Evolutionary conservation across 1,140 invertebrate genomes (phyloP).

Genomic region (Cotesia glomerata): DNA sequence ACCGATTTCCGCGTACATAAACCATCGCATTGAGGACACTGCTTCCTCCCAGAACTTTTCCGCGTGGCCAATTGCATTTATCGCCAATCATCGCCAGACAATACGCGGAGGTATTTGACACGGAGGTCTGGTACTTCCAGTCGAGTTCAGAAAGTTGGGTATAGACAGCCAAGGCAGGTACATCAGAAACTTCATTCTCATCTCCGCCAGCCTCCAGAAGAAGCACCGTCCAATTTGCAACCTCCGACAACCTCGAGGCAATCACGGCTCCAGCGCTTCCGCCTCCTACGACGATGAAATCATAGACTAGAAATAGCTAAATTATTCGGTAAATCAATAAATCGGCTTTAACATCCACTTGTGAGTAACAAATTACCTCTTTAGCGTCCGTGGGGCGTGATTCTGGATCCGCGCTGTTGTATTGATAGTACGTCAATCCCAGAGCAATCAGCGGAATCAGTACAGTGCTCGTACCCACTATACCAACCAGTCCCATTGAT

Average conservation of each 20-base stretch:
- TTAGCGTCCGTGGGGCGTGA: constrained; percentile 73
- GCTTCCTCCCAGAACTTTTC: constrained; percentile 90
- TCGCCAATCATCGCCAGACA: constrained; percentile 84
- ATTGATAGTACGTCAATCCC: constrained; percentile 80
- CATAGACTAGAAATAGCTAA: constrained; percentile 77
- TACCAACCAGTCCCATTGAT: constrained; percentile 49
- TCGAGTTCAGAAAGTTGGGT: constrained; percentile 82
- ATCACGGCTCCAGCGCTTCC: constrained; percentile 92
- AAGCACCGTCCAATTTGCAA: constrained; percentile 79
- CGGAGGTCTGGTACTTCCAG: constrained; percentile 91
- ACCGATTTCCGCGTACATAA: constrained; percentile 89
- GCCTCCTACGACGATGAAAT: constrained; percentile 87
- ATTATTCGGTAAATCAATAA: constrained; percentile 32
- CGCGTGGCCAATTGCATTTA: constrained; percentile 86
- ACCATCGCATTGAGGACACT: constrained; percentile 96
- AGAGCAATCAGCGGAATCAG: constrained; percentile 79
- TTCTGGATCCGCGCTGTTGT: constrained; percentile 82
- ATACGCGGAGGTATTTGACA: constrained; percentile 75
- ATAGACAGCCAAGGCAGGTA: constrained; percentile 78
- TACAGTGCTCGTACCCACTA: constrained; percentile 58
- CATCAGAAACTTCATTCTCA: constrained; percentile 81
- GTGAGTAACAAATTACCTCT: constrained; percentile 63
- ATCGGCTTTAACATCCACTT: constrained; percentile 1
- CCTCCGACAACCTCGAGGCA: constrained; percentile 84
- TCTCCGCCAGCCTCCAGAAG: constrained; percentile 84